Conservation (phyloP, 30 jellyfish, hydroid and myxozoan genomes). For the Hydractinia echinata region DNA sequence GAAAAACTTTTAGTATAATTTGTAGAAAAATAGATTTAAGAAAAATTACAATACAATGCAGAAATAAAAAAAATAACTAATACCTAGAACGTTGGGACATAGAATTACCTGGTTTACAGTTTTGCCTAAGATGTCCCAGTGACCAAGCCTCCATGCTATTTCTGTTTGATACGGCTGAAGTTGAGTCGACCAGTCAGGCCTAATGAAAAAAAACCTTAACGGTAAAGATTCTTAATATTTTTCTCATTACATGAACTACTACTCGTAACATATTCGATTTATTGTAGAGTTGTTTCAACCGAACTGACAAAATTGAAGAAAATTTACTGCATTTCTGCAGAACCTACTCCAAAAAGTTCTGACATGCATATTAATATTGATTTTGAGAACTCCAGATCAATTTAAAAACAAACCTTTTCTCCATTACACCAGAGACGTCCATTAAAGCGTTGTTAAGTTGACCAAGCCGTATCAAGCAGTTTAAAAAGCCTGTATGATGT, state of each 20-base stretch:
- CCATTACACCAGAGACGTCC: constrained; percentile 76
- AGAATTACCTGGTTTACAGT: constrained; percentile 44
- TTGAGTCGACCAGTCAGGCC: constrained; percentile 71
- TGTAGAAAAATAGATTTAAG: no score
- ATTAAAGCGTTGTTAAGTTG: constrained; percentile 59
- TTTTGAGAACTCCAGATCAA: no score
- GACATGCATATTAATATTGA: no score
- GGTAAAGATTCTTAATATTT: no score
- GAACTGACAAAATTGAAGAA: no score
- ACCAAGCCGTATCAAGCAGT: constrained; percentile 48
- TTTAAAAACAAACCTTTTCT: constrained; percentile 33
- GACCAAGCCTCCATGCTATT: constrained; percentile 92
- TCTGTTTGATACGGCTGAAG: constrained; percentile 74
- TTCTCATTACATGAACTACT: no score
- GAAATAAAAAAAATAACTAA: background rate
- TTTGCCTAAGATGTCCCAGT: constrained; percentile 69
- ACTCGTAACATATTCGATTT: no score
- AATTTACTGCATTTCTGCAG: no score
- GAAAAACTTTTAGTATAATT: no score
- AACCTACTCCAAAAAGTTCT: no score
- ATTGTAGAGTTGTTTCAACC: no score
- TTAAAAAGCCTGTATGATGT: constrained; percentile 51
- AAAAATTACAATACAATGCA: no score
- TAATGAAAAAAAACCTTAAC: background rate
- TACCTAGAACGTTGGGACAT: background rate